Evolutionary conservation across 2,113 vertebrate genomes (phyloP), one percentile per base, ranked within the genome.

Genomic region (Clarias magur): DNA sequence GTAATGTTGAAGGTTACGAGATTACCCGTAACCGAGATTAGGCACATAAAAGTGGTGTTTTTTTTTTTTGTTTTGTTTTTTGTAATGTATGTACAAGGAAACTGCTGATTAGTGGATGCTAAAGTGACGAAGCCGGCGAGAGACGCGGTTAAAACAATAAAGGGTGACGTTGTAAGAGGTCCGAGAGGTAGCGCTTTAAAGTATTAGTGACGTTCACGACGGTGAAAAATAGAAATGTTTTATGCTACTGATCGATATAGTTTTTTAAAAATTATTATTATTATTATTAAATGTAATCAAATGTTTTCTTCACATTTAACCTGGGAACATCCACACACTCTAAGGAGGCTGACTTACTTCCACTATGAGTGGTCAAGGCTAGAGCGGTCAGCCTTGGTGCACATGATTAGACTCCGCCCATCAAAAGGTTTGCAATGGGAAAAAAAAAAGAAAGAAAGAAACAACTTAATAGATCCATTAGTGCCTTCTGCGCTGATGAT

Each of bases 21-120:
- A 84, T 48, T 48, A 48, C 25, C 63, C 76, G 81, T 86, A 84
- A 86, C 86, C 86, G 72, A 86, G 76, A 70, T 84, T 82, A 90
- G 89, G 89, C 89, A 90, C 87, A 85, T 86, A 54, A 56, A 88
- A 85, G 70, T 87, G 80, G 80, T 68, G 73, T 42, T 68, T 63
- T 80, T 59, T 48, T 42, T 42, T n/a, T n/a, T n/a, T n/a, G n/a
- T n/a, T n/a, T n/a, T 48, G 6, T 48, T 48, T 48, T 48, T 48
- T 48, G 48, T 48, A 48, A 17, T n/a, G 53, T 67, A 78, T 56
- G 70, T 38, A 48, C 21, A 34, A 67, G 81, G 57, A 83, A 87
- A 56, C 68, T 63, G 65, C 56, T 56, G 80, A 83, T 48, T 38
- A 30, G 53, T n/a, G 27, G 42, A 68, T 27, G 53, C 12, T 56